A percentile compares a stretch with the other conserved stretches of the same genome.
These are phyloP conservation scores for Squalus acanthias DNA, from an alignment of 2,797 vertebrate genomes.

Conservation along the genomic window DNA sequence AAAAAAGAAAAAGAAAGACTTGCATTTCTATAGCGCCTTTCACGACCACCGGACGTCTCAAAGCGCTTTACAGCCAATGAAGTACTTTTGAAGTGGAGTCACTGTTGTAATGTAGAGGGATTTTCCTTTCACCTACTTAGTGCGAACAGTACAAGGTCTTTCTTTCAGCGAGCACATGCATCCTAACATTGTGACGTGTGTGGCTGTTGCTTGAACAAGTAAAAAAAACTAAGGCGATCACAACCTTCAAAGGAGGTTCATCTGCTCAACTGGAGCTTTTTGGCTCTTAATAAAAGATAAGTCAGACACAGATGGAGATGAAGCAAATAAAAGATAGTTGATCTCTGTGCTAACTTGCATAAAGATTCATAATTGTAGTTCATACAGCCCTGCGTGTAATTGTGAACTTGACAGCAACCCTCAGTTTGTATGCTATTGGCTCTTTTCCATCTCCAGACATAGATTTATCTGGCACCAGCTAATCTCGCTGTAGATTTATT, in stretches of 20 bases:
- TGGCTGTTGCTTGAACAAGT: conserved; percentile 7
- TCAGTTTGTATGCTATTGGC: background rate
- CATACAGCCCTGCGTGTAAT: background rate
- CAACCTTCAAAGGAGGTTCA: background rate
- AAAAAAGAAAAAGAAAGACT: too few relatives aligned
- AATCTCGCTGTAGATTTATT: background rate
- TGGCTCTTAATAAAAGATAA: conserved; percentile 29
- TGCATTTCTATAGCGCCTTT: too few relatives aligned
- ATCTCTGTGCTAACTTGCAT: conserved; percentile 30
- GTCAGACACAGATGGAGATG: background rate
- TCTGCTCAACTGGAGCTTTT: conserved; percentile 14
- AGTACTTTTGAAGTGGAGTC: too few relatives aligned
- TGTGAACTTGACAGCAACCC: conserved; percentile 21
- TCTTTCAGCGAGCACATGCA: background rate
- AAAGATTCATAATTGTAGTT: conserved; percentile 24
- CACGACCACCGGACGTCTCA: too few relatives aligned
- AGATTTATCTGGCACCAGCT: background rate
- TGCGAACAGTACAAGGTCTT: background rate
- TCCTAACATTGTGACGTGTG: background rate
- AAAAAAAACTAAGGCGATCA: conserved; percentile 4
- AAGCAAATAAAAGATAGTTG: conserved; percentile 7
- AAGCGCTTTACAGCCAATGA: too few relatives aligned
- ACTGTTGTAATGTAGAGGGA: background rate
- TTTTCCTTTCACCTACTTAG: conserved; percentile 4
- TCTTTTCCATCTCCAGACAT: background rate